These are phyloP conservation scores for mouse (Mus musculus) DNA, from an alignment of 2,113 vertebrate species.

Conservation along the genomic window GRCm39 chr9:123587501-123588000, in stretches of 20 bases:
- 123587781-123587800: background rate
- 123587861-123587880: background rate
- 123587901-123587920: background rate
- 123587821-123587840: background rate
- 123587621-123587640: background rate
- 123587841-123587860: background rate
- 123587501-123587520: background rate
- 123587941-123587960: background rate
- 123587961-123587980: background rate
- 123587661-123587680: background rate
- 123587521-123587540: background rate
- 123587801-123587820: background rate
- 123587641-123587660: background rate
- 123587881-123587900: background rate
- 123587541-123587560: background rate
- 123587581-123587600: background rate
- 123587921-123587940: background rate
- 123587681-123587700: background rate
- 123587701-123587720: background rate
- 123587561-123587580: background rate
- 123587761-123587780: background rate
- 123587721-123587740: background rate
- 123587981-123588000: background rate
- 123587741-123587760: background rate
- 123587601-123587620: background rate